phyloP scores from a whole-genome alignment of 2,113 vertebrate species.

The Paraplagusia blochii region DNA sequence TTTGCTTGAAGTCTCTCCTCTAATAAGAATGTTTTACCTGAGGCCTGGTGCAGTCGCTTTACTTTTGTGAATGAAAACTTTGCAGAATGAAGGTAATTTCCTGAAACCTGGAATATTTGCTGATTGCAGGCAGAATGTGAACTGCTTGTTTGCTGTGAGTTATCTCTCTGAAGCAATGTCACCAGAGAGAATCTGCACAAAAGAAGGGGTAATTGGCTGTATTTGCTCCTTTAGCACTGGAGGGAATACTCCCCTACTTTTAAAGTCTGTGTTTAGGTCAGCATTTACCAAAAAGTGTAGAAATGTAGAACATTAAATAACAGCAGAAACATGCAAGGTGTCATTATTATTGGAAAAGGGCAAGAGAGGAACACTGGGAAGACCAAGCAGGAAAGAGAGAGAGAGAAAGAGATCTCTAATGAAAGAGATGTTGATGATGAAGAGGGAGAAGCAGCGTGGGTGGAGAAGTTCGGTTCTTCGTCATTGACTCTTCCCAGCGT shows the following conservation, averaged over 20 bases:
- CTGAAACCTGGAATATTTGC: too few relatives aligned
- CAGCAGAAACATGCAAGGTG: conserved; percentile 31
- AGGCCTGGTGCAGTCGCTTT: too few relatives aligned
- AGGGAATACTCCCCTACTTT: conserved; percentile 49
- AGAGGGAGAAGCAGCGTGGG: conserved; percentile 42
- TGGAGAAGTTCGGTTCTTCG: conserved; percentile 56
- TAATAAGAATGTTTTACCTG: too few relatives aligned
- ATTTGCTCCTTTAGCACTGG: conserved; percentile 55
- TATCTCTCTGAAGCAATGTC: conserved; percentile 41
- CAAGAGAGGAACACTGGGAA: conserved; percentile 7
- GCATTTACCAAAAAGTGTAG: conserved; percentile 44
- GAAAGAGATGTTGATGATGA: conserved; percentile 24
- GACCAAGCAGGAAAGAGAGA: background rate
- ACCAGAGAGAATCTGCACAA: conserved; percentile 40
- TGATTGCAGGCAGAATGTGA: too few relatives aligned
- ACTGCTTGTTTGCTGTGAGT: conserved; percentile 27
- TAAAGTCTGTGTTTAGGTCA: conserved; percentile 51
- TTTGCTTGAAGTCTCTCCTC: too few relatives aligned
- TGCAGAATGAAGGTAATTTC: too few relatives aligned
- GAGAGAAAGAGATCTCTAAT: background rate
- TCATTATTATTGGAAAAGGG: conserved; percentile 21
- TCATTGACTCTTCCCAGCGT: conserved; percentile 52
- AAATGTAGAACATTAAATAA: conserved; percentile 35
- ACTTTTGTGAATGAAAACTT: too few relatives aligned
- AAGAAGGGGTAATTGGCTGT: conserved; percentile 36